phyloP scores from a whole-genome alignment of 2,113 vertebrate genomes.

The Hyaena hyaena region DNA sequence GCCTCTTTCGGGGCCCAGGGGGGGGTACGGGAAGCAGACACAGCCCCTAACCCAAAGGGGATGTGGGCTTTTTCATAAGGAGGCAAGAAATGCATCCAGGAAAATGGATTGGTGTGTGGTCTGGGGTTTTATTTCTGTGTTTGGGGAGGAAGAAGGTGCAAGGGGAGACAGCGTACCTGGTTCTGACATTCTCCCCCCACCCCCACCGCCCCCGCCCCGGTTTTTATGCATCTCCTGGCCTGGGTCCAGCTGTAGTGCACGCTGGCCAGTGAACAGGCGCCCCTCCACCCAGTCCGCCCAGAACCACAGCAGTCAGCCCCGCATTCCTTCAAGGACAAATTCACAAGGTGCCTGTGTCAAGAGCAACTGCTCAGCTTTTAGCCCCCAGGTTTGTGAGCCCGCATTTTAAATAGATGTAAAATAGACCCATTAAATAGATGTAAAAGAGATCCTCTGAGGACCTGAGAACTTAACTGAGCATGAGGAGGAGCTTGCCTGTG shows the following conservation, averaged over 20 bases:
- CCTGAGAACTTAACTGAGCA: not conserved
- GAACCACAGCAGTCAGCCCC: not conserved
- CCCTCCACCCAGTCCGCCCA: rapidly evolving
- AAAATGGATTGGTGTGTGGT: not conserved
- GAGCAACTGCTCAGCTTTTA: not conserved
- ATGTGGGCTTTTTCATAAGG: not conserved
- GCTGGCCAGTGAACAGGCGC: no score
- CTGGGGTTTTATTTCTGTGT: not conserved
- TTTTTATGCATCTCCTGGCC: not conserved
- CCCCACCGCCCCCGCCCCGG: no score
- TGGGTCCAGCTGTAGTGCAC: not conserved
- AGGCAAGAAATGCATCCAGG: not conserved
- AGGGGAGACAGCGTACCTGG: not conserved
- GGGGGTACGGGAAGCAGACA: not conserved
- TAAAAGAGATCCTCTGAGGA: not conserved
- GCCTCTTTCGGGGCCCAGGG: not conserved
- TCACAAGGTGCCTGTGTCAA: rapidly evolving
- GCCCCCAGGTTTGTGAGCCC: not conserved
- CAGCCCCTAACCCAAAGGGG: not conserved
- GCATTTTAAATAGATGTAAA: not conserved
- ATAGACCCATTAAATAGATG: not conserved
- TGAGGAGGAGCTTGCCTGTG: not conserved
- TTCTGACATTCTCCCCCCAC: not conserved
- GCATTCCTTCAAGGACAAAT: not conserved
- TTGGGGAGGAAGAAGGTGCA: not conserved